Percentiles rank a stretch among this genome's conserved stretches.
Evolutionary conservation across 2,888 invertebrate genomes (phyloP).

Genomic region (Drosophila kuntzei): DNA sequence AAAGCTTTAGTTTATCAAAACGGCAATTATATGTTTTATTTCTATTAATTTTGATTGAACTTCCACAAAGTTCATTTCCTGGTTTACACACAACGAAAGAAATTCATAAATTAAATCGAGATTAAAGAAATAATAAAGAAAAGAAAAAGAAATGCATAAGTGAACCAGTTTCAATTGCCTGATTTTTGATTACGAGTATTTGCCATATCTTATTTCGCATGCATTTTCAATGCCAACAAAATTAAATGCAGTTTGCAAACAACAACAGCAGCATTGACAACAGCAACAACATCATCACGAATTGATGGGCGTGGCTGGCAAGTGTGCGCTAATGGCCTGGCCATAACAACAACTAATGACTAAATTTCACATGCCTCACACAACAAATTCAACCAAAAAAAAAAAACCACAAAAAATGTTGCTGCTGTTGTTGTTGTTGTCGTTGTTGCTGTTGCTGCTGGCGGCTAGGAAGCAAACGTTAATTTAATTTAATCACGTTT

Average conservation of each 20-base stretch:
- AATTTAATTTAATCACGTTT: slow-evolving; percentile 80
- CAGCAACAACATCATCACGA: slow-evolving; percentile 49
- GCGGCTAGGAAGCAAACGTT: slow-evolving; percentile 75
- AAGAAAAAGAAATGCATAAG: slow-evolving; percentile 10
- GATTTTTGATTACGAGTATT: slow-evolving; percentile 39
- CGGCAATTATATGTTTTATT: background rate
- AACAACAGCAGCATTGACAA: slow-evolving; percentile 19
- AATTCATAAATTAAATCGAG: slow-evolving; percentile 3
- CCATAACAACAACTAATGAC: slow-evolving; percentile 79
- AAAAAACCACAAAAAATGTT: slow-evolving; percentile 24
- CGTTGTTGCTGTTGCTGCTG: slow-evolving; percentile 33
- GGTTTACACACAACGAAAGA: slow-evolving; percentile 4
- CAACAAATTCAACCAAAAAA: slow-evolving; percentile 19
- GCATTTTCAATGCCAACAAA: slow-evolving; percentile 63
- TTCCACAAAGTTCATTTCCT: slow-evolving; percentile 8
- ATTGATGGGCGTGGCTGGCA: slow-evolving; percentile 69
- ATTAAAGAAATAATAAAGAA: background rate
- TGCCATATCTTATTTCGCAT: slow-evolving; percentile 33
- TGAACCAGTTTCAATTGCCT: slow-evolving; percentile 47
- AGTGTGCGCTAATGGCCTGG: slow-evolving; percentile 67
- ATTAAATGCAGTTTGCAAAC: slow-evolving; percentile 41
- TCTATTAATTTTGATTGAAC: background rate
- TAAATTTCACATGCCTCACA: slow-evolving; percentile 71
- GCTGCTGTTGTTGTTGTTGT: slow-evolving; percentile 16
- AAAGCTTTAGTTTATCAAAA: background rate